Base-by-base conservation (phyloP, 2,113 vertebrate genomes). In the Phyllostomus discolor region DNA sequence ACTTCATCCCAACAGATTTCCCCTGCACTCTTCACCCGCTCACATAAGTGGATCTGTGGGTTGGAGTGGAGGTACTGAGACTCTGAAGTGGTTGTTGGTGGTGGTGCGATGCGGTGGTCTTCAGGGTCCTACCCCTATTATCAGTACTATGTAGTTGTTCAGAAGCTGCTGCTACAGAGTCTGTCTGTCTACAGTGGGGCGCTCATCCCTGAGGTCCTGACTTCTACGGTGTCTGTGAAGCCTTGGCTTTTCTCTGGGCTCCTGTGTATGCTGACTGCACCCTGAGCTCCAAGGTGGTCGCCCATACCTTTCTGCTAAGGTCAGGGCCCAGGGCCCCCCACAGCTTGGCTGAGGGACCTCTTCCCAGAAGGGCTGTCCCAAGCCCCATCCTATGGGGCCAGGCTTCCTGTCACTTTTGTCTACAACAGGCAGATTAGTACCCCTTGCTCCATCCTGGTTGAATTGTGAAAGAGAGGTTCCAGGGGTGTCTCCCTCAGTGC, bases 221-320 rank as follows among this genome's bases (percentile, higher is more conserved):
- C 90, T 94, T 69, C 59, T 17, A 43, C 15, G 5, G 80, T 91
- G 95, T 96, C 87, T 96, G 91, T 87, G 93, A 97, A 91, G 93
- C 96, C 17, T 59, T 67, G 70, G 92, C 94, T 94, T 88, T 96
- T 96, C 82, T 97, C 15, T 90, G 95, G 87, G 96, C 91, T 97
- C 97, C 83, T 95, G 97, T 97, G 97, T 97, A 93, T 97, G 95
- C 97, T 97, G 97, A 96, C 96, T 98, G 97, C 64, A 70, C 97
- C 87, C 97, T 97, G 97, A 98, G 97, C 97, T 93, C 94, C 73
- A 79, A 76, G 84, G 89, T 7, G 35, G 95, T 78, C 20, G 24
- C 80, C 88, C 11, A 41, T 92, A 81, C 52, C 85, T 94, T 93
- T 88, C 78, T 94, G 72, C 86, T 83, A 75, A 92, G 80, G 79